Evolutionary conservation across 2,888 invertebrate species (phyloP), one percentile per base, ranked within the genome.

Genomic region (Melieria crassipennis): DNA sequence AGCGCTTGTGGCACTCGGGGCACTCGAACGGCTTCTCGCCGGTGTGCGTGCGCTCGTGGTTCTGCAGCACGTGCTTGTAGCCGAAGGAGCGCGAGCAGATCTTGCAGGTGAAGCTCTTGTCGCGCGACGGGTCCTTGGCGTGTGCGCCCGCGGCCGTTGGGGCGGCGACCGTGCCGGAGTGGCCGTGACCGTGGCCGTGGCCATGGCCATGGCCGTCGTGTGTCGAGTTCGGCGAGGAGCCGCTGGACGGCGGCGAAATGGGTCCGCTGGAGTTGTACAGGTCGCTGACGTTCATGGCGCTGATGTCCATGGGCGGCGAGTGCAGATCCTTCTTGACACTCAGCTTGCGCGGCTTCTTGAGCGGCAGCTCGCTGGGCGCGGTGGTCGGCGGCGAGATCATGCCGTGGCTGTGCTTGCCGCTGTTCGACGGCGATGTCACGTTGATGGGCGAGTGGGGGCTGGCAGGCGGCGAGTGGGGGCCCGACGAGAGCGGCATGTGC

Each of bases 11-110:
- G 84, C 97, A 97, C 86, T 95, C 94, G 47, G 92, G 92, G 82
- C 97, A 97, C 84, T 95, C 94, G 88, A 96, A 97, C 0, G 97
- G 97, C 82, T 97, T 97, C 84, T 97, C 97, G 0, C 97, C 97
- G 0, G 97, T 97, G 85, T 97, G 97, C 0, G 97, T 97, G 78
- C 97, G 91, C 82, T 96, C 96, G 87, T 97, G 97, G 84, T 97
- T 97, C 87, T 97, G 96, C 65, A 97, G 88, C 30, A 97, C 97
- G 87, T 97, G 97, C 83, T 97, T 97, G 89, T 97, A 97, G 63
- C 96, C 96, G 82, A 97, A 97, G 10, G 94, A 94, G 77, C 96
- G 91, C 73, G 93, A 92, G 88, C 97, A 97, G 62, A 94, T 91
- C 69, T 92, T 92, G 87, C 97, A 97, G 43, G 94, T 94, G 87